Evolutionary conservation across 2,888 invertebrate genomes (phyloP), one percentile per base, ranked within the genome.

Genomic region (Pyrrhia umbra): DNA sequence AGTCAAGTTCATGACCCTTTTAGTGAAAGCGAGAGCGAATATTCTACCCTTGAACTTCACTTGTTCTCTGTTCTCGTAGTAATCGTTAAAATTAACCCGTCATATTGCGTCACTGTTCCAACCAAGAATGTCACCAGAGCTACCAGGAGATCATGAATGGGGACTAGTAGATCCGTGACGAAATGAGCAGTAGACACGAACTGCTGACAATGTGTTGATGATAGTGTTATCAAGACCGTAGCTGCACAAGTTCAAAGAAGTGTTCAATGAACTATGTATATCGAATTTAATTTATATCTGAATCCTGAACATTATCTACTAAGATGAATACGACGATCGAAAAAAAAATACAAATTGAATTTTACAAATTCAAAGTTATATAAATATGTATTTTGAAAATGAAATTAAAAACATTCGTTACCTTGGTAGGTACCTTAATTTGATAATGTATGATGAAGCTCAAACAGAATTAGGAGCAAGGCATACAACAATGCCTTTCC

Each of bases 111-210:
- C 79, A 79, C 61, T 65, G 70, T 80, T 80, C 79, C 76, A 77
- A 79, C 78, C 78, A 85, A 88, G 85, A 85, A 81, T 91, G 90
- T 90, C 91, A 88, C 90, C 88, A 77, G 66, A 51, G 27, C 54
- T 88, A 92, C 91, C 72, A 92, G 90, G 91, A 68, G 43, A 67
- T 50, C 87, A 92, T 87, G 81, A 69, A 46, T 25, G 15, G n/a
- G 0, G 52, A 63, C 64, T 37, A 77, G 75, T 66, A 59, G 49
- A 43, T 58, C 13, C 45, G 46, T 76, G 77, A 82, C 79, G 78
- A 50, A 50, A 55, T 56, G 8, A 42, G 20, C 2, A 13, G 27
- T 6, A 10, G 30, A 13, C 30, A 30, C 10, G 16, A 1, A 37
- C n/a, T n/a, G 27, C 27, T 27, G 30, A 30, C 30, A 30, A 30